Conservation (phyloP, 2,797 vertebrate species). For the Pantherophis vulpinus region DNA sequence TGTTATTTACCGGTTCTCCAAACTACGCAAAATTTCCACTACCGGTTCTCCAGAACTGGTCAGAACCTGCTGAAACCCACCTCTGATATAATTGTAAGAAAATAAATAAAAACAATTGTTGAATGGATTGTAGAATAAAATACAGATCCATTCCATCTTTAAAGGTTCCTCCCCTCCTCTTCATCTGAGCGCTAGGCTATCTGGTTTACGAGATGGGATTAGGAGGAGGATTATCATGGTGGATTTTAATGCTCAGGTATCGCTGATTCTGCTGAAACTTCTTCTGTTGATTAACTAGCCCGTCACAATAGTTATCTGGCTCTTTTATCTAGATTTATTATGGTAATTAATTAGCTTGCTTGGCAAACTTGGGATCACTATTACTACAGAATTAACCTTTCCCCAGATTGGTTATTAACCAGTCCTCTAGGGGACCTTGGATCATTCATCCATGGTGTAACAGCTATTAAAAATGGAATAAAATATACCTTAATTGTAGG, state of each 20-base stretch:
- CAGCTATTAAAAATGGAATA: not conserved
- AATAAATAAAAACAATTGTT: not conserved
- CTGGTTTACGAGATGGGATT: not conserved
- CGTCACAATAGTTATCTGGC: conserved; percentile 40
- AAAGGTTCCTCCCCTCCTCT: not conserved
- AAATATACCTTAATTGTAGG: not conserved
- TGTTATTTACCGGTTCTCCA: too few species aligned
- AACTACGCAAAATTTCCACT: too few species aligned
- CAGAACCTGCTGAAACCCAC: too few species aligned
- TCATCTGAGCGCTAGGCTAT: not conserved
- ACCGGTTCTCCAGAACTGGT: too few species aligned
- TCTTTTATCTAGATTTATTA: conserved; percentile 57
- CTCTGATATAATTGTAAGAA: not conserved
- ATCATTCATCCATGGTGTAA: not conserved
- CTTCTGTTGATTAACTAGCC: conserved; percentile 62
- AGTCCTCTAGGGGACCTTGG: conserved; percentile 40
- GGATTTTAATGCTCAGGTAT: not conserved
- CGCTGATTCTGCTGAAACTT: conserved; percentile 57
- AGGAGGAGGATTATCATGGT: not conserved
- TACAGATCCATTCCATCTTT: not conserved
- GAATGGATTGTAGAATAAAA: not conserved
- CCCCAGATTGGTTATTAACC: conserved; percentile 57
- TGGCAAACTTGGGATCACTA: not conserved
- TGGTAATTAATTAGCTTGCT: conserved; percentile 53
- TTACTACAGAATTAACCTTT: conserved; percentile 9